Conservation (phyloP, 1,140 invertebrate genomes). For the Chymomyza costata region DNA sequence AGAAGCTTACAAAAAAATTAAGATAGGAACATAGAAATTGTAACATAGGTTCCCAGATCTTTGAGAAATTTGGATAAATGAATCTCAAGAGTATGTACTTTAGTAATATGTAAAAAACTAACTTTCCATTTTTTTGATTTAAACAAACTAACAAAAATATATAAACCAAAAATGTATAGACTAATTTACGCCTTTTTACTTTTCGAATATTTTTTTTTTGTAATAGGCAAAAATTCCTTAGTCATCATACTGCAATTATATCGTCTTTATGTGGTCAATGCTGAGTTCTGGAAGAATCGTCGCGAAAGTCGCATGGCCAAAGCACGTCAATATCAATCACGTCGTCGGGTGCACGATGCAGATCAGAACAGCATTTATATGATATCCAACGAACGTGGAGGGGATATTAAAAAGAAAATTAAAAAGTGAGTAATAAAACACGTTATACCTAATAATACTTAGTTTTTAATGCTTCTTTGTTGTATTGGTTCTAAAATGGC, state of each 20-base stretch:
- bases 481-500: no score
- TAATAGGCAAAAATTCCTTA: slow-evolving; percentile 88
- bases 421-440: slow-evolving; percentile 50
- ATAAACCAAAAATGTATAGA: no score
- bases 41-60: no score
- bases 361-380: slow-evolving; percentile 77
- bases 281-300: slow-evolving; percentile 78
- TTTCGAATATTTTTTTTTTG: no score
- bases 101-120: no score
- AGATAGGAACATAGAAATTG: no score
- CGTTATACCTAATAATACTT: background rate
- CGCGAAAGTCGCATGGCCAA: slow-evolving; percentile 71
- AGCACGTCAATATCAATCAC: slow-evolving; percentile 74
- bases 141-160: no score
- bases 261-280: slow-evolving; percentile 87
- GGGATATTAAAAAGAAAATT: slow-evolving; percentile 64
- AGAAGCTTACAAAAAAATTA: no score
- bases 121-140: background rate
- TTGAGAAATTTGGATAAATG: no score
- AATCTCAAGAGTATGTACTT: no score
- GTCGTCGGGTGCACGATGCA: slow-evolving; percentile 68
- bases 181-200: no score
- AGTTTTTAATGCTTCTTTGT: no score
- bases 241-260: slow-evolving; percentile 92
- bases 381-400: slow-evolving; percentile 76